Evolutionary conservation across 2,888 invertebrate genomes (phyloP), one percentile per base, ranked within the genome.

Genomic region (Oegoconia quadripuncta): DNA sequence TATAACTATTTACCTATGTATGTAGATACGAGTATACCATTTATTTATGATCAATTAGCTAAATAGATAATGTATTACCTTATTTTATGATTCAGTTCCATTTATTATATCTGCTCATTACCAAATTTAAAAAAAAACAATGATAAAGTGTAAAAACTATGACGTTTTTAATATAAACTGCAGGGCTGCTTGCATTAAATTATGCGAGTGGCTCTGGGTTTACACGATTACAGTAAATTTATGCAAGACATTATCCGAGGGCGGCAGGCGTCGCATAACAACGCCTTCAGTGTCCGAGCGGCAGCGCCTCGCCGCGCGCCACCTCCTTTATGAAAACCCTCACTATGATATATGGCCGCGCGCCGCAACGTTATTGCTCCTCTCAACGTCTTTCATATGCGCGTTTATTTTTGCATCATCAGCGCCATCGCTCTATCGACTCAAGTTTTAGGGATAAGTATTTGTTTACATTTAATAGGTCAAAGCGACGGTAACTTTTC

Each of bases 211-310:
- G 72, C 74, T 71, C 72, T 78, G 72, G 74, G 68, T 77, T 77
- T 73, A 75, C 70, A 66, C 74, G 81, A 80, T 84, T 80, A 82
- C 62, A 74, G 72, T 71, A 72, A 86, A 84, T 84, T 81, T 82
- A 86, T 86, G 82, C 81, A 79, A 84, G 83, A 80, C 79, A 80
- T 86, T 83, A 84, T 79, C 76, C 74, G 69, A 78, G 77, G 78
- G 78, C 74, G 74, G 70, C 68, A n/a, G 69, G 68, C 71, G 76
- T 76, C 71, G 82, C 79, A 82, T 82, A 83, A 84, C 79, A 80
- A 74, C 83, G 81, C 80, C 80, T 79, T 75, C 74, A 70, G 78
- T 76, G 84, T 82, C 84, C 82, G 64, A 80, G 66, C 64, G 61
- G 59, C 61, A 52, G 42, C 46, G 42, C 59, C 55, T 54, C 63